Evolutionary conservation across 1,140 invertebrate genomes (phyloP).

Genomic region (Tribolium madens): DNA sequence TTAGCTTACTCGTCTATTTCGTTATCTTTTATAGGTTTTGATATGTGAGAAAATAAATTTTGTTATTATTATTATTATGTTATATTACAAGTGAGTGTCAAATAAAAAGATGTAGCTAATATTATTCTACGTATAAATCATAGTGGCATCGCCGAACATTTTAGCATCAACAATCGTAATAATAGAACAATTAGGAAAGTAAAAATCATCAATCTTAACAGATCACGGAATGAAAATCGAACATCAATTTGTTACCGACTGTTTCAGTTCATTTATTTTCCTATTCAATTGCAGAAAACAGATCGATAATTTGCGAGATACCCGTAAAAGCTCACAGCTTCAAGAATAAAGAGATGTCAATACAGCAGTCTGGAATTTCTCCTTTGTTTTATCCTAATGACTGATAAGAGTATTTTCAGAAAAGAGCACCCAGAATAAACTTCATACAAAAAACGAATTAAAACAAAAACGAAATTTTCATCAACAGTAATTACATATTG

Average conservation of each 20-base stretch:
- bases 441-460: neutral
- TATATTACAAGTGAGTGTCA: too few species aligned
- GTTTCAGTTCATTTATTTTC: slow-evolving; percentile 46
- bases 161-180: slow-evolving; percentile 26
- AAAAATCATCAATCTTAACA: slow-evolving; percentile 27
- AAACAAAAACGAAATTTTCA: too few species aligned
- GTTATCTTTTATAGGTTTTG: too few species aligned
- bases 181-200: slow-evolving; percentile 44
- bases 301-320: neutral
- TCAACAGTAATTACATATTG: too few species aligned
- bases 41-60: too few species aligned
- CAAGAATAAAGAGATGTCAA: slow-evolving; percentile 30
- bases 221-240: slow-evolving; percentile 40
- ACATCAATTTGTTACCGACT: slow-evolving; percentile 43
- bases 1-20: too few species aligned
- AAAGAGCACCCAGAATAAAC: neutral
- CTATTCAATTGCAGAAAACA: slow-evolving; percentile 34
- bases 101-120: neutral
- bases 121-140: slow-evolving; percentile 22
- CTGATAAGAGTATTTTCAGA: slow-evolving; percentile 3
- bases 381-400: slow-evolving; percentile 8
- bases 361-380: slow-evolving; percentile 6
- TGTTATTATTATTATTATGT: too few species aligned
- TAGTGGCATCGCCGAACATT: neutral
- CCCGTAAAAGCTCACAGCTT: neutral